Evolutionary conservation across 2,113 vertebrate species (phyloP), one percentile per base, ranked within the genome.

Genomic region (Sigmodon hispidus): DNA sequence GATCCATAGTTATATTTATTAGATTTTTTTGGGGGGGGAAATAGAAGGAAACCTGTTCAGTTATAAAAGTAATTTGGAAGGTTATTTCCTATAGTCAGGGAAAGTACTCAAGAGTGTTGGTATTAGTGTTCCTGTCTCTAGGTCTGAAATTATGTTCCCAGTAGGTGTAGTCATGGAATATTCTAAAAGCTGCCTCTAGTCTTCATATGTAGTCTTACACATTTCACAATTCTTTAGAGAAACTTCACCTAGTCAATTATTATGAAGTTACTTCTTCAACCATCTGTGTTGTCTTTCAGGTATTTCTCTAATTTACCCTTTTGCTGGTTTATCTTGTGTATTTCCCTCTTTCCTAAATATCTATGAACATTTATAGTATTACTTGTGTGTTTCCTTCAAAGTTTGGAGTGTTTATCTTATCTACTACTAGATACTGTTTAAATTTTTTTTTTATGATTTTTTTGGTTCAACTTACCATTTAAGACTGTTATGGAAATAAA

Each of bases 381-480:
- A 61, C 24, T 48, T 10, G 21, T 63, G 24, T 29, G 31, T 96
- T 43, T 72, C 65, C 80, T 92, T 52, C 8, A 70, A 29, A 95
- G 88, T 65, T 1, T 63, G 31, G 17, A 89, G 2, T 69, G n/a
- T 70, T 63, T 93, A 91, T 69, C 48, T 80, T 87, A 43, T 10
- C 36, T 84, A 70, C 79, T 96, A 94, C 65, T 81, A 92, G 43
- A 36, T 84, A 55, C 29, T 75, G 24, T 73, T 43, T 43, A 43
- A 43, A 73, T 43, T 72, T n/a, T 21, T 70, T 70, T 67, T 73
- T 43, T 24, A 43, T 40, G 70, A 73, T 73, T 73, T n/a, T 63
- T 26, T 75, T 40, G 16, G 24, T 29, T 75, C 17, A 72, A 40
- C 17, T 40, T 72, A 36, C n/a, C 43, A 72, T 72, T 72, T 72